Conservation (phyloP, 2,113 vertebrate species). For the Serinus canaria region DNA sequence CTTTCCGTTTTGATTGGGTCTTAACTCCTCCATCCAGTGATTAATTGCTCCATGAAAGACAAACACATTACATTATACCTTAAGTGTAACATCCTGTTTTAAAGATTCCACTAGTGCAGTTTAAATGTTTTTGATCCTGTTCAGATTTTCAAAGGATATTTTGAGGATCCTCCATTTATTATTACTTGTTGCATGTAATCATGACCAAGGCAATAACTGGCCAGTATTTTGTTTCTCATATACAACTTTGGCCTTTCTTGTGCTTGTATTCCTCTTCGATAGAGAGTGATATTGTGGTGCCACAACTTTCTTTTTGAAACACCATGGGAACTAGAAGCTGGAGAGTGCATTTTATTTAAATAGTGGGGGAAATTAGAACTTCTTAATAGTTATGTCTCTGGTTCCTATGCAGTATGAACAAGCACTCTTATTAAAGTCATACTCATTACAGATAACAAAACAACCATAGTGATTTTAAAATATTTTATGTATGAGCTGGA, state of each 20-base stretch:
- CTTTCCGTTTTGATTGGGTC: constrained; percentile 58
- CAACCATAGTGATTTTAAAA: background rate
- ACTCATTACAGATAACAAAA: background rate
- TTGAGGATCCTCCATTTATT: background rate
- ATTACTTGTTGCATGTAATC: background rate
- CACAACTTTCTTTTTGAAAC: background rate
- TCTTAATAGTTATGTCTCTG: background rate
- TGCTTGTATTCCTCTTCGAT: background rate
- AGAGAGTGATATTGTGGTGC: background rate
- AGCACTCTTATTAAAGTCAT: background rate
- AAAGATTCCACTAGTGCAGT: constrained; percentile 41
- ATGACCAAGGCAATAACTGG: background rate
- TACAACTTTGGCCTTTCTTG: background rate
- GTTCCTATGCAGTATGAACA: background rate
- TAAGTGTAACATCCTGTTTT: constrained; percentile 63
- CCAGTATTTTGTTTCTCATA: background rate
- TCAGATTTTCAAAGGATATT: constrained; percentile 19
- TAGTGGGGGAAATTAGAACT: background rate
- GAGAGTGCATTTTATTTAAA: background rate
- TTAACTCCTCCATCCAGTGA: constrained; percentile 52
- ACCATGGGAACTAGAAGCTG: background rate
- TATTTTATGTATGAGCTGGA: background rate
- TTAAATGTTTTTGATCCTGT: constrained; percentile 44
- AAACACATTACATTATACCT: constrained; percentile 61
- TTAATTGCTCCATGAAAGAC: constrained; percentile 54